Evolutionary conservation across 30 jellyfish, hydroid and myxozoan species (phyloP), one percentile per base, ranked within the genome.

Genomic region (Sanderia malayensis): DNA sequence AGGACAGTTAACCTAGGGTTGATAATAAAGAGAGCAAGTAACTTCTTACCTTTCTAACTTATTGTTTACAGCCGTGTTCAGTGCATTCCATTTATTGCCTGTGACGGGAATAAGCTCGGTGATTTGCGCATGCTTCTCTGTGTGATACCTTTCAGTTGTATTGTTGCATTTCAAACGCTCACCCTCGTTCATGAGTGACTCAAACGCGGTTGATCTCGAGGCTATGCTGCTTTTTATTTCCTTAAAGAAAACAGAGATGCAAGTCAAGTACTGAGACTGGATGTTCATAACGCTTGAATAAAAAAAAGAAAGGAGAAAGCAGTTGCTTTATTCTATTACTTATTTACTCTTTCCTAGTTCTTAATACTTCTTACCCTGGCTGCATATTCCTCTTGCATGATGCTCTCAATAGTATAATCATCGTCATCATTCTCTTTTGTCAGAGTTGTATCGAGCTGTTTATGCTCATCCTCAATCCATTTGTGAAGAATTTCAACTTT

Each of bases 381-480:
- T 17, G 61, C 76, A 31, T 46, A 68, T 17, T 78, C 89, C 32
- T 78, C 89, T 20, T 52, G 53, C 15, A 78, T 22, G 8, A 78
- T 71, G 24, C 62, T 65, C 15, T 78, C 89, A 13, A 78, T 44
- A 2, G 74, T 21, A 0, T 59, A 59, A 21, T 65, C 81, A 18
- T 66, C 76, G 0, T 64, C 82, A 18, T 66, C 76, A 0, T 64
- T 76, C 2, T 58, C 21, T 7, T 28, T 29, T 25, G 65, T 22
- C 20, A 78, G 55, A 13, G 27, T 6, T 2, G 25, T 28, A 20
- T 78, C 76, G 11, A 66, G 52, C 13, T 65, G 66, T 13, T 49
- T 55, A 47, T 37, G 7, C 30, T 78, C 82, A 3, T 68, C 34
- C 22, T 78, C 89, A 31, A 78, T 65, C 89, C 89, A 78, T 18